phyloP scores from a whole-genome alignment of 2,888 invertebrate species.

The Dyspetes luteomarginatus region DNA sequence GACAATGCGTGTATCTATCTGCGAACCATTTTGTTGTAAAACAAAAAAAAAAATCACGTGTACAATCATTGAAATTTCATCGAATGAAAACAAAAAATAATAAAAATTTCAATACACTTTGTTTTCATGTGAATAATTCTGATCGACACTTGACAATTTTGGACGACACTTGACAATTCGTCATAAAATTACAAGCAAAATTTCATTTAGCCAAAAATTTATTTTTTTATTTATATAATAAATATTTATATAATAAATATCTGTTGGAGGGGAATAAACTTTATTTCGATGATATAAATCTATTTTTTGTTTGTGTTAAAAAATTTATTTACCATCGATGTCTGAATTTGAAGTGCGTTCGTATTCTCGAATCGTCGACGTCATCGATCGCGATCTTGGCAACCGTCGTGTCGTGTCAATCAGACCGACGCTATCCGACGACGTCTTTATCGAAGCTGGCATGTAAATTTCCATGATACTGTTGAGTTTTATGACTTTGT shows the following conservation, averaged over 20 bases:
- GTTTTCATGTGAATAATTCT: neutral
- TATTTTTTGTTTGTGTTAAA: constrained; percentile 7
- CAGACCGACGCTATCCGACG: constrained; percentile 53
- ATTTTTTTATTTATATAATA: no score
- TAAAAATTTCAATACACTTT: neutral
- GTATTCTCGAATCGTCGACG: constrained; percentile 68
- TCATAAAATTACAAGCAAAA: no score
- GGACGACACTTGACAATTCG: no score
- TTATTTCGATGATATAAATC: no score
- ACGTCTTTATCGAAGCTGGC: constrained; percentile 70
- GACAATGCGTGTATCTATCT: constrained; percentile 56
- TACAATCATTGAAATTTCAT: no score
- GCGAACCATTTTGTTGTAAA: neutral
- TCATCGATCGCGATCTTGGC: constrained; percentile 67
- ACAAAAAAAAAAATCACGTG: no score
- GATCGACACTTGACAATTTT: constrained; percentile 1
- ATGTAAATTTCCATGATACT: constrained; percentile 73
- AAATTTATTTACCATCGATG: constrained; percentile 65
- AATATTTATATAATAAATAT: no score
- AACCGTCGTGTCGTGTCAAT: constrained; percentile 61
- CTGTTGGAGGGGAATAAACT: no score
- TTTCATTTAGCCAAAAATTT: no score
- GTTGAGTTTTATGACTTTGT: constrained; percentile 75
- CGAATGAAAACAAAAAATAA: neutral
- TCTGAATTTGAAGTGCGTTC: constrained; percentile 68